phyloP scores from a whole-genome alignment of 1,140 invertebrate species.

The Drosophila auraria region DNA sequence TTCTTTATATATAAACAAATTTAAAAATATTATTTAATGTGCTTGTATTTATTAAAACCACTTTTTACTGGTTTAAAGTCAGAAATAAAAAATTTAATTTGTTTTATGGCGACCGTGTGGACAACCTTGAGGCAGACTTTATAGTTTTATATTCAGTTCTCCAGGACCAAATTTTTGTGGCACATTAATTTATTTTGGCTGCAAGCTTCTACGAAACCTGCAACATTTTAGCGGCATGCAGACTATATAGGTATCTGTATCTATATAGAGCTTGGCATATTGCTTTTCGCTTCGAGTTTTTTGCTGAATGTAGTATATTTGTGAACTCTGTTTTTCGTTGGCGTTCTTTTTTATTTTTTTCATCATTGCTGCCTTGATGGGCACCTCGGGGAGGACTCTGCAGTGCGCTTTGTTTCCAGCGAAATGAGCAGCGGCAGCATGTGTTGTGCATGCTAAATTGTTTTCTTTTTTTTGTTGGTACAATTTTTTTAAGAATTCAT shows the following conservation, averaged over 20 bases:
- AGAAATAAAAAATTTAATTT: too few relatives aligned
- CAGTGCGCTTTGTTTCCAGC: constrained; percentile 62
- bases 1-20: too few relatives aligned
- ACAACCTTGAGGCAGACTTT: too few relatives aligned
- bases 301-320: constrained; percentile 35
- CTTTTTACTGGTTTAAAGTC: too few relatives aligned
- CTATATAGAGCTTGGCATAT: constrained; percentile 31
- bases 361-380: constrained; percentile 18
- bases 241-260: not conserved
- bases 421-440: constrained; percentile 70
- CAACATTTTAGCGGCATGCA: constrained; percentile 67
- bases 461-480: constrained; percentile 38
- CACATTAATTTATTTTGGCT: constrained; percentile 12
- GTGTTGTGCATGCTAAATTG: constrained; percentile 71
- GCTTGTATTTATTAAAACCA: too few relatives aligned
- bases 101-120: too few relatives aligned
- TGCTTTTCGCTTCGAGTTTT: constrained; percentile 27
- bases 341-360: constrained; percentile 18
- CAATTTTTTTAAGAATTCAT: constrained; percentile 38
- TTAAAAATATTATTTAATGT: too few relatives aligned
- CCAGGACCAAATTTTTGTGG: not conserved
- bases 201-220: constrained; percentile 53
- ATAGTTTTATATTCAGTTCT: too few relatives aligned
- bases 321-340: not conserved
- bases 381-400: constrained; percentile 28